phyloP scores from a whole-genome alignment of 2,888 invertebrate genomes.

The Hedychridium roseum region DNA sequence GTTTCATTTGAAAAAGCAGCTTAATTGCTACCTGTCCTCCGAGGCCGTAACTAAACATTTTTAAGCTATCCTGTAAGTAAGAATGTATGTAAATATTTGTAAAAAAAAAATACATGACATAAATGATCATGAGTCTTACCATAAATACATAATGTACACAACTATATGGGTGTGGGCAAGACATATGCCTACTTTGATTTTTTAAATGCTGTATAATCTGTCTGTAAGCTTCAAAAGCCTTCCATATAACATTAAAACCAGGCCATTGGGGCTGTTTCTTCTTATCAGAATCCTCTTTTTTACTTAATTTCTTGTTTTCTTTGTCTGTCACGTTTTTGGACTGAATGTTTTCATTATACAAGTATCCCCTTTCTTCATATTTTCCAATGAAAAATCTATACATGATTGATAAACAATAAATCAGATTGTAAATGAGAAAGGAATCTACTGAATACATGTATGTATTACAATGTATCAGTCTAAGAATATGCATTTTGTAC shows the following conservation, averaged over 20 bases:
- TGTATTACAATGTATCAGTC: too few species aligned
- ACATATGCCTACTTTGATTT: conserved; percentile 63
- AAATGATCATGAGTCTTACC: conserved; percentile 53
- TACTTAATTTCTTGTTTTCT: not conserved
- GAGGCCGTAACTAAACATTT: conserved; percentile 71
- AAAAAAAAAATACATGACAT: not conserved
- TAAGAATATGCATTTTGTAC: too few species aligned
- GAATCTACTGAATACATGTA: too few species aligned
- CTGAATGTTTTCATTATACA: conserved; percentile 37
- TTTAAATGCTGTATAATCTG: conserved; percentile 65
- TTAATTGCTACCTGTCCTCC: conserved; percentile 70
- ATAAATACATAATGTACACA: conserved; percentile 69
- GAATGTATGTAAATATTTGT: not conserved
- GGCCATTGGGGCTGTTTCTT: conserved; percentile 10
- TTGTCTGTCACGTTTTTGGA: conserved; percentile 37
- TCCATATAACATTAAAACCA: conserved; percentile 58
- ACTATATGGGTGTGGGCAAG: conserved; percentile 72
- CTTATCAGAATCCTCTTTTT: conserved; percentile 5
- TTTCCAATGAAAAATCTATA: conserved; percentile 72
- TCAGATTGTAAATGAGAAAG: too few species aligned
- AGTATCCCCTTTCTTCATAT: conserved; percentile 67
- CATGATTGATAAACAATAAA: too few species aligned
- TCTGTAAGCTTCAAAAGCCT: conserved; percentile 64
- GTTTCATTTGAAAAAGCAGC: conserved; percentile 68
- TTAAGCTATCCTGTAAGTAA: conserved; percentile 66